Evolutionary conservation across 1,140 invertebrate genomes (phyloP), one percentile per base, ranked within the genome.

Genomic region (Drosophila bifasciata): DNA sequence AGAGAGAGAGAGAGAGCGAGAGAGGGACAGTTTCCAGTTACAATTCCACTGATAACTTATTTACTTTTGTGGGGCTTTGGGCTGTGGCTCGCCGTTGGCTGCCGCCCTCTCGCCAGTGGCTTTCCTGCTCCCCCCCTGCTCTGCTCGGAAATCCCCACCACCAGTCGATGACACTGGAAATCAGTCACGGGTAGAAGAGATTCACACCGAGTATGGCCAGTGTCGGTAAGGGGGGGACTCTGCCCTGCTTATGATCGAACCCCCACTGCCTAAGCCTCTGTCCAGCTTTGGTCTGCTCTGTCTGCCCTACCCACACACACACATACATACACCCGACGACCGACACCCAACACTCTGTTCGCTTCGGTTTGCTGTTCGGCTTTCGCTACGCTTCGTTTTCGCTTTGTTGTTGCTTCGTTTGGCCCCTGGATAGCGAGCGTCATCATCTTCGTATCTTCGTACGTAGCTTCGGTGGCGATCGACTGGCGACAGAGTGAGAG

Each of bases 11-110:
- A 19, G 9, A 16, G 17, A 55, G 17, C 7, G 13, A 55, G 52
- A 43, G 19, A 11, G 41, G 48, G 50, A 36, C 40, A 77, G 79
- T 69, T 86, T 85, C 61, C 68, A 86, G 81, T 88, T 86, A 88
- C 83, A 88, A 76, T 83, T 81, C 81, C 60, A 63, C 78, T 88
- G 83, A 89, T 86, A 88, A 86, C 75, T 86, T 86, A 86, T 83
- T 86, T 86, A 88, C 78, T 88, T 74, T 70, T 76, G 56, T 71
- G 69, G 67, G 77, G 77, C 81, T 80, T 71, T 81, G 67, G 59
- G 74, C 73, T 81, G 59, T 79, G 43, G 44, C 36, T 56, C 39
- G 62, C 64, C 64, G 75, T 78, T 72, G 73, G 67, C 70, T 67
- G 61, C 46, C 52, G 61, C 58, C 59, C 39, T 40, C 52, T 55